phyloP scores from a whole-genome alignment of 2,113 vertebrate species.

The Porphyrio hochstetteri region DNA sequence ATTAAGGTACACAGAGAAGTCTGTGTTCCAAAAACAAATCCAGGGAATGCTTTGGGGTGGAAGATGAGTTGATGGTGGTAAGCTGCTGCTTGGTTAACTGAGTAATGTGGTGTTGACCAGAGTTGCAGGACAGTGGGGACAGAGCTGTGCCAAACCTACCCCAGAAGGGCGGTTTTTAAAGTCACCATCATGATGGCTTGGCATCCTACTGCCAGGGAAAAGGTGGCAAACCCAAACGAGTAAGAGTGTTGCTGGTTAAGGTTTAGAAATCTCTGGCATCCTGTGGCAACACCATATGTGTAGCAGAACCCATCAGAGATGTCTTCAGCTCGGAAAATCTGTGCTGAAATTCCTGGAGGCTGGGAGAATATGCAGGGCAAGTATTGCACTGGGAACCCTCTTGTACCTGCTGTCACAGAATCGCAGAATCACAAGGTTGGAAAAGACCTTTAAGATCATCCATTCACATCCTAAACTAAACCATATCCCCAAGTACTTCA shows the following conservation, averaged over 20 bases:
- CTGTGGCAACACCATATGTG: not conserved
- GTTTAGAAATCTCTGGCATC: not conserved
- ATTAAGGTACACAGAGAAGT: not conserved
- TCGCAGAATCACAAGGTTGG: too few relatives aligned
- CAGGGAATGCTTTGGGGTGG: fast-evolving
- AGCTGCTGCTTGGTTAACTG: not conserved
- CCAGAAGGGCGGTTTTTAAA: not conserved
- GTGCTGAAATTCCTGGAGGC: not conserved
- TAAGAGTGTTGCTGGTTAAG: not conserved
- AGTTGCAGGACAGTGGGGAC: too few relatives aligned
- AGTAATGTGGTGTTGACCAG: not conserved
- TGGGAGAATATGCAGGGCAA: not conserved
- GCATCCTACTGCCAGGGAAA: not conserved
- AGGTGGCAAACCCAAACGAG: not conserved
- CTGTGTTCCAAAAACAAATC: not conserved
- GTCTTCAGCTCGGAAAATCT: not conserved
- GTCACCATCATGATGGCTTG: not conserved
- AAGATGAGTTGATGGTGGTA: not conserved
- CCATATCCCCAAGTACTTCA: too few relatives aligned
- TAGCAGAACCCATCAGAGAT: not conserved
- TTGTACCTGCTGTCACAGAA: fast-evolving
- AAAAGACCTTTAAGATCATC: too few relatives aligned
- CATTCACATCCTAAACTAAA: too few relatives aligned
- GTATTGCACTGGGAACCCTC: not conserved
- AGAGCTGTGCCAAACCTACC: not conserved